These are phyloP conservation scores for Eulithis prunata DNA, from an alignment of 2,888 invertebrate genomes.

Conservation along the genomic window DNA sequence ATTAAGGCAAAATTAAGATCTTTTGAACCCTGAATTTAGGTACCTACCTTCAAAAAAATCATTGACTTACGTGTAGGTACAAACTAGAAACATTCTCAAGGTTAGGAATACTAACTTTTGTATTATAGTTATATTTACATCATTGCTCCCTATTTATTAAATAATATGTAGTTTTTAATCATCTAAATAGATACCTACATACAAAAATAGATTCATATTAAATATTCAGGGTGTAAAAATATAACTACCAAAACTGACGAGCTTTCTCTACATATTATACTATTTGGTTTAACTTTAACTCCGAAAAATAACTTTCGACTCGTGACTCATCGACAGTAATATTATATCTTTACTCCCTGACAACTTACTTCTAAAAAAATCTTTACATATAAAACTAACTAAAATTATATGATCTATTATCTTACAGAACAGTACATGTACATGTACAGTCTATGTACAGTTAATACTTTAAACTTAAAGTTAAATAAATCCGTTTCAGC, in stretches of 20 bases:
- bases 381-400: conserved; percentile 4
- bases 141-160: conserved; percentile 41
- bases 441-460: conserved; percentile 41
- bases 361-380: not conserved
- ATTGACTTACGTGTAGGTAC: not conserved
- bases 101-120: too few species aligned
- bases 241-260: too few species aligned
- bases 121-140: conserved; percentile 40
- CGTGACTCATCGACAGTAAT: too few species aligned
- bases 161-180: too few species aligned
- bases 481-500: conserved; percentile 17
- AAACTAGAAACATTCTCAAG: not conserved
- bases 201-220: not conserved
- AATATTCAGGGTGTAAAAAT: too few species aligned
- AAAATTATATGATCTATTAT: conserved; percentile 30
- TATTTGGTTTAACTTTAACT: too few species aligned
- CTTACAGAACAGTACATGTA: conserved; percentile 39
- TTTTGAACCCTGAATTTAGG: too few species aligned
- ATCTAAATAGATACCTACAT: too few species aligned
- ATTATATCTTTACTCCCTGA: not conserved
- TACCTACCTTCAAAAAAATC: too few species aligned
- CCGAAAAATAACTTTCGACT: too few species aligned
- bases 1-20: not conserved
- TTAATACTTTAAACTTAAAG: conserved; percentile 37
- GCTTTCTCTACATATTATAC: too few species aligned